phyloP scores from a whole-genome alignment of 1,140 invertebrate species.

The Drosophila bocqueti region DNA sequence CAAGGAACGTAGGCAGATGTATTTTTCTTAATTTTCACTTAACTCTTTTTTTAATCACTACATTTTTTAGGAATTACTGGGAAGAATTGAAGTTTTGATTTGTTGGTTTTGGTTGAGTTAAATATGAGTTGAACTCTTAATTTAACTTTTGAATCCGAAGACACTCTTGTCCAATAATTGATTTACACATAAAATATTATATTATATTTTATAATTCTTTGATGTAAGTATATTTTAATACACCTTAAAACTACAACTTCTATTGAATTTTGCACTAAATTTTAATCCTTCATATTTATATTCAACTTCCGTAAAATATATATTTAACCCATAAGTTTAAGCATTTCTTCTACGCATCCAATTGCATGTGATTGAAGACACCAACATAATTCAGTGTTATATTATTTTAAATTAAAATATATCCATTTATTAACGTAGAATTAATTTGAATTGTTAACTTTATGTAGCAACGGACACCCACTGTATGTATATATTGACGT shows the following conservation, averaged over 20 bases:
- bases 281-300: background rate
- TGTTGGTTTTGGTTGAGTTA: background rate
- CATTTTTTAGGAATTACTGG: background rate
- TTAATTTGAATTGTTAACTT: slow-evolving; percentile 3
- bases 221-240: background rate
- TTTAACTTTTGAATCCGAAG: background rate
- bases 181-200: background rate
- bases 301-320: background rate
- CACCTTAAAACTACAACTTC: background rate
- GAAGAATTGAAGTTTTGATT: background rate
- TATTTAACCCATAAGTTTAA: background rate
- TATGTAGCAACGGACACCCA: background rate
- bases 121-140: too few species aligned
- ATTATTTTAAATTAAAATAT: background rate
- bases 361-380: background rate
- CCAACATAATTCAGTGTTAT: background rate
- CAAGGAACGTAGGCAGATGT: background rate
- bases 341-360: background rate
- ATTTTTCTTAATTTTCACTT: background rate
- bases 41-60: background rate
- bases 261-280: background rate
- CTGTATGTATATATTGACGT: slow-evolving; percentile 11
- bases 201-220: background rate
- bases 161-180: background rate
- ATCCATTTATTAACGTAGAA: background rate